These are phyloP conservation scores for Thumatha senex DNA, from an alignment of 2,888 invertebrate species.

Conservation along the genomic window DNA sequence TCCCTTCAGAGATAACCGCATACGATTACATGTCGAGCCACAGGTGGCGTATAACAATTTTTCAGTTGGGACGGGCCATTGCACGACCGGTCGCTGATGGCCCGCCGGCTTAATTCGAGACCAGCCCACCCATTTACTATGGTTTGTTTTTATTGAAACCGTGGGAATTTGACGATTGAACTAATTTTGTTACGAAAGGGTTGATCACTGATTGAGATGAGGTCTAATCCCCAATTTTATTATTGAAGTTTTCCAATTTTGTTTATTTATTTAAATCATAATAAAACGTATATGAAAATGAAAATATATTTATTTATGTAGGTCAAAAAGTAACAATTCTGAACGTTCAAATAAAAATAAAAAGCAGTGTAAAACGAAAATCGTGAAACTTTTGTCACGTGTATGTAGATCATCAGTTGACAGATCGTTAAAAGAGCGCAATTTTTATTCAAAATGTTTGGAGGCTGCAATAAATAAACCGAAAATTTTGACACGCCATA, in stretches of 20 bases:
- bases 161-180: slow-evolving; percentile 52
- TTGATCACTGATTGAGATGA: slow-evolving; percentile 13
- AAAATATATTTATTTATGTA: too few species aligned
- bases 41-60: slow-evolving; percentile 84
- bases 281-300: too few species aligned
- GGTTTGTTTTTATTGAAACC: slow-evolving; percentile 73
- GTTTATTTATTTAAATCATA: neutral
- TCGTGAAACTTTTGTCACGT: neutral
- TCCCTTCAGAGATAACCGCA: slow-evolving; percentile 76
- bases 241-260: neutral
- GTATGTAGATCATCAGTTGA: neutral
- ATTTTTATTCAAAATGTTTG: slow-evolving; percentile 1
- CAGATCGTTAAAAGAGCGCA: neutral
- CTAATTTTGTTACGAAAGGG: slow-evolving; percentile 41
- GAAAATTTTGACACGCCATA: slow-evolving; percentile 31
- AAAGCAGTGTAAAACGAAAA: too few species aligned
- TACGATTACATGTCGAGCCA: slow-evolving; percentile 77
- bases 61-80: slow-evolving; percentile 68
- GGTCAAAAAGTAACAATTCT: too few species aligned
- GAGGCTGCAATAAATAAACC: slow-evolving; percentile 26
- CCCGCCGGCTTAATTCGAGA: slow-evolving; percentile 68
- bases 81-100: slow-evolving; percentile 44
- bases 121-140: slow-evolving; percentile 63
- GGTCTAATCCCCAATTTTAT: slow-evolving; percentile 15
- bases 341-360: too few species aligned